Conservation (phyloP, 2,113 vertebrate species). For the Megaceryle maxima region DNA sequence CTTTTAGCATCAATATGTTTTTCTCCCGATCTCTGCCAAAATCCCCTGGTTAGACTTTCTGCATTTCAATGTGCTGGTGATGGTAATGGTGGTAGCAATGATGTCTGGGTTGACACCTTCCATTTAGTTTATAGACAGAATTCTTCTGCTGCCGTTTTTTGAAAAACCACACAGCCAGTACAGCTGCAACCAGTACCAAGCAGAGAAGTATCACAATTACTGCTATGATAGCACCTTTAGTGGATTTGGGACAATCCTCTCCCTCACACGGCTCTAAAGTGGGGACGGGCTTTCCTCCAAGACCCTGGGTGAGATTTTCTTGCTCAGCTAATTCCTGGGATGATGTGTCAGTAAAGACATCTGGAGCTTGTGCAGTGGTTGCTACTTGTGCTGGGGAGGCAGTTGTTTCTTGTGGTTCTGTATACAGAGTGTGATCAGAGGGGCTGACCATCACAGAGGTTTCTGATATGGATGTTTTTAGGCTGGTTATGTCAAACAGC, state of each 20-base stretch:
- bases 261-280: constrained; percentile 73
- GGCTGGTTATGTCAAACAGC: constrained; percentile 43
- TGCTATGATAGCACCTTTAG: constrained; percentile 82
- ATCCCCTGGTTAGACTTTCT: constrained; percentile 77
- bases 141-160: constrained; percentile 87
- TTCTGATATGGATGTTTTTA: constrained; percentile 56
- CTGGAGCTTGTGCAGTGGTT: constrained; percentile 38
- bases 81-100: constrained; percentile 84
- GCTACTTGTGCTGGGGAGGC: constrained; percentile 6
- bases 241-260: constrained; percentile 70
- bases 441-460: constrained; percentile 43
- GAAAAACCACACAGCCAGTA: constrained; percentile 86
- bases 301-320: constrained; percentile 74
- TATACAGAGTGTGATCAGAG: neutral
- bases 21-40: neutral
- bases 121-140: constrained; percentile 91
- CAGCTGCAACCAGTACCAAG: constrained; percentile 72
- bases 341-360: constrained; percentile 20
- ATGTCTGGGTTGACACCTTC: constrained; percentile 81
- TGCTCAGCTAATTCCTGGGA: constrained; percentile 67
- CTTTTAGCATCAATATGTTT: neutral
- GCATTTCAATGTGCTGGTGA: constrained; percentile 94
- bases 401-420: neutral
- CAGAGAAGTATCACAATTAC: constrained; percentile 83
- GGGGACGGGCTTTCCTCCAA: constrained; percentile 61